phyloP scores from a whole-genome alignment of 2,797 vertebrate genomes.

The Epinephelus coioides region DNA sequence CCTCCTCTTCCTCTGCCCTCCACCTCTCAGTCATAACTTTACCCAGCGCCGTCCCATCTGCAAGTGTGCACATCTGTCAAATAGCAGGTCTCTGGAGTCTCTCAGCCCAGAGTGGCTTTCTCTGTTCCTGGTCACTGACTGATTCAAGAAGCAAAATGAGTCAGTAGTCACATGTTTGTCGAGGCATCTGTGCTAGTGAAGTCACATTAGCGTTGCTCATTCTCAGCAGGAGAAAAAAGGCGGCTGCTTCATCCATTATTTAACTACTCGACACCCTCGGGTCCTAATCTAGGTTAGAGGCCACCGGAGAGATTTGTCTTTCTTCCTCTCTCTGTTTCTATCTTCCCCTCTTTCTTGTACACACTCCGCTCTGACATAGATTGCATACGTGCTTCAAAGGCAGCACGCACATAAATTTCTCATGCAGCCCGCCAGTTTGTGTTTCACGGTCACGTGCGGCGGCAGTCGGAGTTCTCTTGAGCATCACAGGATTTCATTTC shows the following conservation, averaged over 20 bases:
- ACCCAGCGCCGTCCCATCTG: conserved; percentile 62
- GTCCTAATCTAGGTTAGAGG: conserved; percentile 83
- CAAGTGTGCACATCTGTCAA: conserved; percentile 63
- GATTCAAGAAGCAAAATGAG: conserved; percentile 29
- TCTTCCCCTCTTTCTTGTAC: conserved; percentile 15
- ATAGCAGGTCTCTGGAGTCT: conserved; percentile 43
- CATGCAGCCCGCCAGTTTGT: conserved; percentile 69
- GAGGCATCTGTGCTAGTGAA: conserved; percentile 31
- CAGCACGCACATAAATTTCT: conserved; percentile 74
- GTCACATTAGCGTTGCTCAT: conserved; percentile 46
- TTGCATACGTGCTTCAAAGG: conserved; percentile 69
- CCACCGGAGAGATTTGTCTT: conserved; percentile 65
- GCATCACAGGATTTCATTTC: conserved; percentile 78
- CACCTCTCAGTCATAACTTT: conserved; percentile 74
- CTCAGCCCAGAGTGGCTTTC: conserved; percentile 12
- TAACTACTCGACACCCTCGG: conserved; percentile 68
- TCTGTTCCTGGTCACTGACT: conserved; percentile 28
- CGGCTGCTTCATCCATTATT: conserved; percentile 82
- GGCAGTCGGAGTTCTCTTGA: conserved; percentile 63
- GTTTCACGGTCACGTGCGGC: conserved; percentile 72
- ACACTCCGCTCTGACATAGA: conserved; percentile 65
- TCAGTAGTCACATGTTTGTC: conserved; percentile 45
- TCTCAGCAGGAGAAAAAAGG: conserved; percentile 49
- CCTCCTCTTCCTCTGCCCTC: conserved; percentile 27
- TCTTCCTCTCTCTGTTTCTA: conserved; percentile 13